Percentiles rank a stretch among this genome's conserved stretches.
Conservation (phyloP, 2,113 vertebrate genomes). For the Acanthisitta chloris region DNA sequence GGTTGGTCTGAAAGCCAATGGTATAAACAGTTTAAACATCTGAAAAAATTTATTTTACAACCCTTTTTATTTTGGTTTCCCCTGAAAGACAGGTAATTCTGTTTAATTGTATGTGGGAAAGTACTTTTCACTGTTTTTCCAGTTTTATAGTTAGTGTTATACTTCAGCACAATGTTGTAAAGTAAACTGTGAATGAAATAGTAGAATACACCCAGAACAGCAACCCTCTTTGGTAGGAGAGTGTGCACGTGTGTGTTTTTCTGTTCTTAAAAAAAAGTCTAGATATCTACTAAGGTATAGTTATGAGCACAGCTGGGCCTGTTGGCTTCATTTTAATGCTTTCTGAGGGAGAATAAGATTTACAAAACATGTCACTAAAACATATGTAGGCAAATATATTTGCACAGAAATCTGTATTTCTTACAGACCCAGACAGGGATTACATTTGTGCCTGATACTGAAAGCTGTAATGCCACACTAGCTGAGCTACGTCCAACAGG, state of each 20-base stretch:
- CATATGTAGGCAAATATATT: neutral
- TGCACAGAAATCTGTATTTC: neutral
- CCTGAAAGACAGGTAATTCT: slow-evolving; percentile 46
- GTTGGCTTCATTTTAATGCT: slow-evolving; percentile 45
- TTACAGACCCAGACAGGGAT: neutral
- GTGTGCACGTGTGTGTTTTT: neutral
- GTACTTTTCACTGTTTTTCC: slow-evolving; percentile 12
- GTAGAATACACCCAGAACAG: slow-evolving; percentile 15
- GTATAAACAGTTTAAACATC: slow-evolving; percentile 17
- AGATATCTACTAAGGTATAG: slow-evolving; percentile 43
- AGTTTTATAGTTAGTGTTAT: slow-evolving; percentile 33
- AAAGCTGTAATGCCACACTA: neutral
- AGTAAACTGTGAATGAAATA: slow-evolving; percentile 58
- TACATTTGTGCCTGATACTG: neutral
- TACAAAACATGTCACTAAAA: slow-evolving; percentile 44
- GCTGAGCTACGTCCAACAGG: neutral
- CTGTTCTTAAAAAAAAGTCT: neutral
- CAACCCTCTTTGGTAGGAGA: neutral
- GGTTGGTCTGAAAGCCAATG: neutral
- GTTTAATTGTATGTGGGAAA: slow-evolving; percentile 51
- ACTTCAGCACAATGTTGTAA: slow-evolving; percentile 52
- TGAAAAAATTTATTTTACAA: slow-evolving; percentile 16
- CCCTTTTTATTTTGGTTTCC: slow-evolving; percentile 26
- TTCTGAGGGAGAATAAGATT: slow-evolving; percentile 41
- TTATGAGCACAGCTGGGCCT: slow-evolving; percentile 45